phyloP scores from a whole-genome alignment of 2,797 vertebrate species.

The Lepilemur ruficaudatus region DNA sequence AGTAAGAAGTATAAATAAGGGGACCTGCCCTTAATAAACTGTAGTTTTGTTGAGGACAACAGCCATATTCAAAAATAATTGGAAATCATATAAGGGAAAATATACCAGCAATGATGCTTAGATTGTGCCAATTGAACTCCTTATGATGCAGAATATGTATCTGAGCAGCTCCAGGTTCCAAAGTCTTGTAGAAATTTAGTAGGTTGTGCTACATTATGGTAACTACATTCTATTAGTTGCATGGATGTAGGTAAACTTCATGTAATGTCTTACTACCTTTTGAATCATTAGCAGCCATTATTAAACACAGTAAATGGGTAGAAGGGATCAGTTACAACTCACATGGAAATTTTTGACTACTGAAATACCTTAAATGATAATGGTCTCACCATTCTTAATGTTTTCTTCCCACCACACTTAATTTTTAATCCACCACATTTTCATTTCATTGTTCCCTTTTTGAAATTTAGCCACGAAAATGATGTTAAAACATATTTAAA shows the following conservation, averaged over 20 bases:
- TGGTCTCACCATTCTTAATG: background rate
- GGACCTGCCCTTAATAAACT: background rate
- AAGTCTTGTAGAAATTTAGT: background rate
- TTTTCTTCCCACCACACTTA: background rate
- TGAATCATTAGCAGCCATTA: background rate
- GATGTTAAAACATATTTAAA: background rate
- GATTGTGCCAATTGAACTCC: background rate
- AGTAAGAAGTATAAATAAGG: background rate
- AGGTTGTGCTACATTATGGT: background rate
- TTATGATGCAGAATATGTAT: background rate
- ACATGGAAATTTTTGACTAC: background rate
- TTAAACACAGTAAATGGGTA: background rate
- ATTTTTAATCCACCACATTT: constrained; percentile 1
- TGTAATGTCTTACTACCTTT: background rate
- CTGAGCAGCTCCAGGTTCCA: background rate
- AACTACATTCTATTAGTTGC: background rate
- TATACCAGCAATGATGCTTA: background rate
- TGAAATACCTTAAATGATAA: constrained; percentile 10
- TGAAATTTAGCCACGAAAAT: background rate
- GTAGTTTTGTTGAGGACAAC: background rate
- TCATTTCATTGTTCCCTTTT: background rate
- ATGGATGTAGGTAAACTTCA: background rate
- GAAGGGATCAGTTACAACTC: background rate
- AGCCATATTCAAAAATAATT: background rate
- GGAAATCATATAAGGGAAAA: background rate